Evolutionary conservation across 2,113 vertebrate species (phyloP).

Genomic region (Narcine bancroftii): DNA sequence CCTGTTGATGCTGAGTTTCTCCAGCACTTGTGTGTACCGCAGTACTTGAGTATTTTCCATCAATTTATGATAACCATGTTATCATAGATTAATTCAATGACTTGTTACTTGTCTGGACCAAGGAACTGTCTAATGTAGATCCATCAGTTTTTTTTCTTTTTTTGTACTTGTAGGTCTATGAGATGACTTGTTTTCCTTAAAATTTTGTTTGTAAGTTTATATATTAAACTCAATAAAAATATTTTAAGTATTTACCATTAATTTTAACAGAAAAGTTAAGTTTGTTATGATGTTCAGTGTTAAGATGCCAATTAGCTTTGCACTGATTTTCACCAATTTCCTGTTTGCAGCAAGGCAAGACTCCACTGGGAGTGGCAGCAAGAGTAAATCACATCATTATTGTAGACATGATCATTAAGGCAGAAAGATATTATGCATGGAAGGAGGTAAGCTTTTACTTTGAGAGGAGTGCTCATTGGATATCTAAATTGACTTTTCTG

Average conservation of each 20-base stretch:
- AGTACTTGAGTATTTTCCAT: not conserved
- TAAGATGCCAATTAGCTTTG: not conserved
- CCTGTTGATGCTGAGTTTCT: no score
- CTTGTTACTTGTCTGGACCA: no score
- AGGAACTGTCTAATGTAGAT: no score
- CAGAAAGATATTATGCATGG: slow-evolving; percentile 67
- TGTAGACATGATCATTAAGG: slow-evolving; percentile 91
- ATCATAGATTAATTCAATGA: no score
- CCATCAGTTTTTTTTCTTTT: no score
- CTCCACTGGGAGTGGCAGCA: slow-evolving; percentile 67
- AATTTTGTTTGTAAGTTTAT: no score
- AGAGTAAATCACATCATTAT: slow-evolving; percentile 68
- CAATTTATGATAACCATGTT: no score
- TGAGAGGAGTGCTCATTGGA: not conserved
- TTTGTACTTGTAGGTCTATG: no score
- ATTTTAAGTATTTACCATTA: not conserved
- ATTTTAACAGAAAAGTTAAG: not conserved
- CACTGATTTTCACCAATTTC: slow-evolving; percentile 21
- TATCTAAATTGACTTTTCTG: no score
- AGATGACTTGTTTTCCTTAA: no score
- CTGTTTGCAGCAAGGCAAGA: slow-evolving; percentile 69
- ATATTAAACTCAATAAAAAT: no score
- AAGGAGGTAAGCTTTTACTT: slow-evolving; percentile 56
- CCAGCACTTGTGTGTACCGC: no score
- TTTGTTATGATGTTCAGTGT: not conserved